Conservation (phyloP, 2,888 invertebrate species). For the Beris morrisii region DNA sequence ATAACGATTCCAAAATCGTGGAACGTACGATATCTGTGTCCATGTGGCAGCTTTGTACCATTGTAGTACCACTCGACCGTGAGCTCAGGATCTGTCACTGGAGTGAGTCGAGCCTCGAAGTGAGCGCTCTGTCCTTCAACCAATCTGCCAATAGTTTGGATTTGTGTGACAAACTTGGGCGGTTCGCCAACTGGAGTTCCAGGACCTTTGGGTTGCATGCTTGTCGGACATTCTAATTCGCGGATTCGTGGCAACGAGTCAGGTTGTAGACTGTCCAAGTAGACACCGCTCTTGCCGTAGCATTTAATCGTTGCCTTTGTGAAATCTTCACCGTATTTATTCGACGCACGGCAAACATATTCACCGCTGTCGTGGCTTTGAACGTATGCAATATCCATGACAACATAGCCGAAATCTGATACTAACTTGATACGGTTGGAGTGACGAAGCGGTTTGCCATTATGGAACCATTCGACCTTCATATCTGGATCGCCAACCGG, state of each 20-base stretch:
- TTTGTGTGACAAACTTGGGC: constrained; percentile 87
- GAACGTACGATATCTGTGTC: constrained; percentile 96
- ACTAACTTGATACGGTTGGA: constrained; percentile 90
- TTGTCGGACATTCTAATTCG: constrained; percentile 73
- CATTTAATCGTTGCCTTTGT: constrained; percentile 84
- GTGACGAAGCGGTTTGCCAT: constrained; percentile 85
- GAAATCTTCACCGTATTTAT: constrained; percentile 87
- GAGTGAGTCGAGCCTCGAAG: constrained; percentile 89
- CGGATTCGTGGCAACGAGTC: constrained; percentile 86
- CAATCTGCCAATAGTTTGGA: constrained; percentile 78
- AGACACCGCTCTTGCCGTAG: constrained; percentile 82
- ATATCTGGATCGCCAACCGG: constrained; percentile 93
- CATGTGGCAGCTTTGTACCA: constrained; percentile 87
- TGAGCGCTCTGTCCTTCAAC: constrained; percentile 95
- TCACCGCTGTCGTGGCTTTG: constrained; percentile 92
- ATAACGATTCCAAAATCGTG: constrained; percentile 97
- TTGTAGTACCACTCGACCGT: constrained; percentile 96
- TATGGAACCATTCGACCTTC: constrained; percentile 96
- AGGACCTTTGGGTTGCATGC: constrained; percentile 67
- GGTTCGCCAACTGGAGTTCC: constrained; percentile 73
- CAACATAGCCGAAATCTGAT: constrained; percentile 93
- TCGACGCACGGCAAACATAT: constrained; percentile 88
- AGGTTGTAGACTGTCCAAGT: constrained; percentile 86
- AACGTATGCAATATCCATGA: constrained; percentile 91
- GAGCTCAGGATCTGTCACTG: constrained; percentile 91